Conservation (phyloP, 2,113 vertebrate species). For the Kryptolebias marmoratus region DNA sequence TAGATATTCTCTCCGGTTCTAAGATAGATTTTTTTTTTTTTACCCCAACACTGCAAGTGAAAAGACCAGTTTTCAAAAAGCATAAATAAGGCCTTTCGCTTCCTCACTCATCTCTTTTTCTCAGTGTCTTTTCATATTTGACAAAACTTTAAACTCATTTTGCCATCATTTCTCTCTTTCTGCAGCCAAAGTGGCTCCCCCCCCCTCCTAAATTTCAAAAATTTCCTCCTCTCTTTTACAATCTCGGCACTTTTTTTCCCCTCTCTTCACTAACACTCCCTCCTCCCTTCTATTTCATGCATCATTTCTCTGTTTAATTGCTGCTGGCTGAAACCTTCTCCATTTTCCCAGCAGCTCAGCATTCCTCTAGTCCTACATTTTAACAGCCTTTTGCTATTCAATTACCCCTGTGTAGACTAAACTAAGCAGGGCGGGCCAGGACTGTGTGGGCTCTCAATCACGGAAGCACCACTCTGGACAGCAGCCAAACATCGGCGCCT, state of each 20-base stretch:
- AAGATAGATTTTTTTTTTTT: no score
- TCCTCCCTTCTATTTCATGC: constrained; percentile 75
- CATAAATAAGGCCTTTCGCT: no score
- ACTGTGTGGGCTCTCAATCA: constrained; percentile 67
- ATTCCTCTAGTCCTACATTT: constrained; percentile 68
- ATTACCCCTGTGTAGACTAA: constrained; percentile 73
- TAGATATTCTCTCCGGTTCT: not conserved
- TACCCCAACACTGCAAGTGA: no score
- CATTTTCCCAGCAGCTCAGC: constrained; percentile 65
- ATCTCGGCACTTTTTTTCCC: constrained; percentile 39
- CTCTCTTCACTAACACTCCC: constrained; percentile 42
- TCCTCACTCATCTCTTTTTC: constrained; percentile 1
- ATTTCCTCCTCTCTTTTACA: constrained; percentile 31
- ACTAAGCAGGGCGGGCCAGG: constrained; percentile 55
- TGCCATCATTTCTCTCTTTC: constrained; percentile 18
- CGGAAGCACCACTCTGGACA: constrained; percentile 57
- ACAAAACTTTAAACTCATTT: constrained; percentile 25
- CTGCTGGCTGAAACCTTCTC: constrained; percentile 74
- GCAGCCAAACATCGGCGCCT: constrained; percentile 46
- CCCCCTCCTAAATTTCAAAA: not conserved
- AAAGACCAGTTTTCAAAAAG: no score
- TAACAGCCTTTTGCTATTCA: constrained; percentile 72
- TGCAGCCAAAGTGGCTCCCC: constrained; percentile 4
- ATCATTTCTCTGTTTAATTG: constrained; percentile 84
- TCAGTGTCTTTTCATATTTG: constrained; percentile 12